A percentile compares a stretch with the other conserved stretches of the same genome.
Evolutionary conservation across 2,797 vertebrate species (phyloP).

Genomic region (Vireo griseus): DNA sequence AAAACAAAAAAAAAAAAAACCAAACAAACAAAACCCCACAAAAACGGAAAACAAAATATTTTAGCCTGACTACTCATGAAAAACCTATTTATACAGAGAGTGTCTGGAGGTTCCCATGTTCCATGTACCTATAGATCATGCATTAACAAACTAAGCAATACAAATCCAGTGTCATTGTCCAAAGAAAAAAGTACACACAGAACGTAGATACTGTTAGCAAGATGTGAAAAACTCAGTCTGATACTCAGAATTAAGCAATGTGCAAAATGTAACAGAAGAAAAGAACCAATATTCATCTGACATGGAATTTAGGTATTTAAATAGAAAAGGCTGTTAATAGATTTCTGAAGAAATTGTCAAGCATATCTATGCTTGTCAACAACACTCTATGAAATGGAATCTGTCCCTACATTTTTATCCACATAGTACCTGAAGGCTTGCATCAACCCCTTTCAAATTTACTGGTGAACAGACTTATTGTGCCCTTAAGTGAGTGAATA

Average conservation of each 20-base stretch:
- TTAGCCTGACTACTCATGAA: neutral
- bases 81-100: neutral
- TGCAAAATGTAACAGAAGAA: neutral
- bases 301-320: neutral
- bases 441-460: neutral
- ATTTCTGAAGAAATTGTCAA: neutral
- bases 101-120: neutral
- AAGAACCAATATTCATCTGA: neutral
- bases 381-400: neutral
- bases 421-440: neutral
- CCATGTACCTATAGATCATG: neutral
- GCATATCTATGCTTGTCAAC: neutral
- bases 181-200: neutral
- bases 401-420: neutral
- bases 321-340: neutral
- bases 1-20: too few species aligned
- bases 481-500: neutral
- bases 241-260: neutral
- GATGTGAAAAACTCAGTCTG: neutral
- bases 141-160: neutral
- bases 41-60: neutral
- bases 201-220: neutral
- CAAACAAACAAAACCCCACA: too few species aligned
- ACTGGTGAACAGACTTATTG: neutral
- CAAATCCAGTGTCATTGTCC: neutral